Conservation (phyloP, 1,140 invertebrate species). For the Ceratosolen fusciceps region DNA sequence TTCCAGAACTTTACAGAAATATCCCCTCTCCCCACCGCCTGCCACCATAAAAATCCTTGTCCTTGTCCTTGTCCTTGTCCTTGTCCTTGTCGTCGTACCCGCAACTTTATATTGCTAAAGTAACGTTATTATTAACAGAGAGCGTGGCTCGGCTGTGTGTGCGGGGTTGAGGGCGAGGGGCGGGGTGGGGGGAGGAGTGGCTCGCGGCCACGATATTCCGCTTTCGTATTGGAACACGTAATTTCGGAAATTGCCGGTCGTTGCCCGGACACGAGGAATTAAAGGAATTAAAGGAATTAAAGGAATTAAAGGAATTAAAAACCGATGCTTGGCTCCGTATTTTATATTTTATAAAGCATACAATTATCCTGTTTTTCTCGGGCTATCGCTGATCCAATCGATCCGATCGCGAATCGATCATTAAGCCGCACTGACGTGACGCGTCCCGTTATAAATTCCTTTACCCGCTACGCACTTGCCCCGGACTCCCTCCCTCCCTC, state of each 20-base stretch:
- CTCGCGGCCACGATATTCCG: neutral
- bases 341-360: constrained; percentile 38
- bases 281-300: too few relatives aligned
- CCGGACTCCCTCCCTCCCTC: neutral
- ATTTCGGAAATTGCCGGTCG: constrained; percentile 30
- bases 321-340: constrained; percentile 27
- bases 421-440: constrained; percentile 40
- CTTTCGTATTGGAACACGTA: constrained; percentile 6
- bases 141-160: too few relatives aligned
- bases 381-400: constrained; percentile 25
- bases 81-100: too few relatives aligned
- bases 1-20: too few relatives aligned
- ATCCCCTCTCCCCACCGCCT: too few relatives aligned
- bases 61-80: too few relatives aligned
- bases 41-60: too few relatives aligned
- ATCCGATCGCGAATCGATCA: constrained; percentile 41
- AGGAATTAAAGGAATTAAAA: too few relatives aligned
- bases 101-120: too few relatives aligned
- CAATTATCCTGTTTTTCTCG: constrained; percentile 45
- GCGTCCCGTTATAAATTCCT: constrained; percentile 42
- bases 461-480: neutral
- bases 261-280: constrained; percentile 17
- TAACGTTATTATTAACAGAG: too few relatives aligned
- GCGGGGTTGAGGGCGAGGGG: too few relatives aligned
- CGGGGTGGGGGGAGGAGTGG: too few relatives aligned